phyloP scores from a whole-genome alignment of 1,140 invertebrate genomes.

The Copidosoma floridanum region DNA sequence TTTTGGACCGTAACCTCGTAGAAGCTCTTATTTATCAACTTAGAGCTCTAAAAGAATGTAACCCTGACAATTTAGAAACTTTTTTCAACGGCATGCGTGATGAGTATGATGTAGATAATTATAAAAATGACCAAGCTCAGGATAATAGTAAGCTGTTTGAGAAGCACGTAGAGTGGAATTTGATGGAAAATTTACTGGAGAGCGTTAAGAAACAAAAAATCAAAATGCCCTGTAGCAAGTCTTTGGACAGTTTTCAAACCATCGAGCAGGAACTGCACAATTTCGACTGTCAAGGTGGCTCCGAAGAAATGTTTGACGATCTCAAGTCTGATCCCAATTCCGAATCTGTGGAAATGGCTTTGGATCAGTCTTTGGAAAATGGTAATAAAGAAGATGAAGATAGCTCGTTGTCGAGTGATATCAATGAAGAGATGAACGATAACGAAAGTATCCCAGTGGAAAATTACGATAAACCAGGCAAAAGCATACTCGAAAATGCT shows the following conservation, averaged over 20 bases:
- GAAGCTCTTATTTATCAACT: constrained; percentile 53
- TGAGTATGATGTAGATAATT: neutral
- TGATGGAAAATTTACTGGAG: constrained; percentile 50
- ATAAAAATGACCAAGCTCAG: constrained; percentile 7
- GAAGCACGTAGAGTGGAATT: constrained; percentile 49
- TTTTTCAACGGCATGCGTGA: constrained; percentile 7
- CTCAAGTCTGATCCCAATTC: constrained; percentile 41
- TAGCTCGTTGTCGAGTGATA: constrained; percentile 10
- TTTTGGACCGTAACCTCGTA: constrained; percentile 51
- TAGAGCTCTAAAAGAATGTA: constrained; percentile 43
- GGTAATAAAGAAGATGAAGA: constrained; percentile 24
- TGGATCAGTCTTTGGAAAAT: constrained; percentile 31
- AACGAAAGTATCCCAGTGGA: neutral
- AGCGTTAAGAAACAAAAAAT: constrained; percentile 42
- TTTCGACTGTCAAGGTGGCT: constrained; percentile 57
- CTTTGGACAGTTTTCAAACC: constrained; percentile 48
- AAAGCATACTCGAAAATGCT: neutral
- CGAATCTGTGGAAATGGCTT: constrained; percentile 31
- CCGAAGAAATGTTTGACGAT: constrained; percentile 52
- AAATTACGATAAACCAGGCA: neutral
- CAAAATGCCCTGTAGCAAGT: constrained; percentile 52
- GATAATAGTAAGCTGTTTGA: constrained; percentile 43
- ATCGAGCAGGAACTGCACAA: constrained; percentile 51
- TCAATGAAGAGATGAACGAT: constrained; percentile 9
- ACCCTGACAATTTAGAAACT: constrained; percentile 26